These are phyloP conservation scores for Piaya cayana DNA, from an alignment of 2,113 vertebrate genomes.

Conservation along the genomic window DNA sequence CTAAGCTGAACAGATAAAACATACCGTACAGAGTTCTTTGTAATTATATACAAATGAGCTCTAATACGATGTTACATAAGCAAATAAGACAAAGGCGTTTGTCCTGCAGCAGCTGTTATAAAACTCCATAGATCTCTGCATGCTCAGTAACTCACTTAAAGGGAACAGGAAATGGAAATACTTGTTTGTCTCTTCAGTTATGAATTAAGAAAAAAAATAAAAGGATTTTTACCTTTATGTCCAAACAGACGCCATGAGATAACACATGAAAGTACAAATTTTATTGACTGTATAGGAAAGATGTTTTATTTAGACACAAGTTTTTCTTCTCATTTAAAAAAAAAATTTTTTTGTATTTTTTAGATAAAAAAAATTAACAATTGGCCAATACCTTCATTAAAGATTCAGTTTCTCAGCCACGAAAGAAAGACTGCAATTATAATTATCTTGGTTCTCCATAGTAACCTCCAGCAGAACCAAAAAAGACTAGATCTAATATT, in stretches of 20 bases:
- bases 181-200: neutral
- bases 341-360: neutral
- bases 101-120: neutral
- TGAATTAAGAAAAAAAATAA: neutral
- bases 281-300: neutral
- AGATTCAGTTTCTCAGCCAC: neutral
- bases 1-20: neutral
- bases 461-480: neutral
- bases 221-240: neutral
- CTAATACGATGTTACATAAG: neutral
- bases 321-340: rapidly evolving
- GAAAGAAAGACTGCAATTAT: neutral
- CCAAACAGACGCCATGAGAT: neutral
- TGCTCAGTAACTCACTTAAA: neutral
- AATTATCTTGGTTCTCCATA: neutral
- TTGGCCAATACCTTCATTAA: neutral
- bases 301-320: neutral
- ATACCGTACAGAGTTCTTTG: neutral
- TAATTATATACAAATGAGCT: neutral
- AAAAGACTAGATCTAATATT: neutral
- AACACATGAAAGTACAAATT: neutral
- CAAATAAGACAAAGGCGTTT: neutral
- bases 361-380: neutral
- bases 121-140: neutral
- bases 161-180: neutral